These are phyloP conservation scores for Centrocercus urophasianus DNA, from an alignment of 2,113 vertebrate genomes.

Conservation along the genomic window DNA sequence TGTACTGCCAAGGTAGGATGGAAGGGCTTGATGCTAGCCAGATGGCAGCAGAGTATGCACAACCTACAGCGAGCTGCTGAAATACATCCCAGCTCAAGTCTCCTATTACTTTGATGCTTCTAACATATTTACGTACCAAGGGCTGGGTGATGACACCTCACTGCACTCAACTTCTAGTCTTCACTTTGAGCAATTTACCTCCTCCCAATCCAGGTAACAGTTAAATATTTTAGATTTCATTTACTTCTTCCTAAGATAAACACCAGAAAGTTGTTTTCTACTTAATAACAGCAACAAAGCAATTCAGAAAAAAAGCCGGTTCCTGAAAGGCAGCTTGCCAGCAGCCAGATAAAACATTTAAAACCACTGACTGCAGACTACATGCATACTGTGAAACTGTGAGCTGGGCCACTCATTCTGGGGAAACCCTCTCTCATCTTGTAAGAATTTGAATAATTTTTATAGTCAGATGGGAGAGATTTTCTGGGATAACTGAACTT, in stretches of 20 bases:
- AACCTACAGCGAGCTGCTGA: not conserved
- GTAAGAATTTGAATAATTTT: not conserved
- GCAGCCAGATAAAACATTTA: not conserved
- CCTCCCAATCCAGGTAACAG: not conserved
- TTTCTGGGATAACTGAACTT: not conserved
- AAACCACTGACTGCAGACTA: not conserved
- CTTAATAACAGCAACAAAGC: too few relatives aligned
- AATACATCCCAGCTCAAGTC: fast-evolving
- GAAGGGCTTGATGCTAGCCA: not conserved
- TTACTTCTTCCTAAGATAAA: not conserved
- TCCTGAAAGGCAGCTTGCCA: not conserved
- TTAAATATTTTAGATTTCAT: not conserved
- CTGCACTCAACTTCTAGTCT: not conserved
- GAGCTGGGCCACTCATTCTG: not conserved
- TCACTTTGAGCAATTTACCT: not conserved
- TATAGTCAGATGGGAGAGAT: not conserved
- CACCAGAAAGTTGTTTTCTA: not conserved
- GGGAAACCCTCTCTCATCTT: not conserved
- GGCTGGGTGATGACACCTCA: not conserved
- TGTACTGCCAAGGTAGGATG: not conserved
- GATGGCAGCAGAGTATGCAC: conserved; percentile 55
- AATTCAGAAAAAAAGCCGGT: not conserved
- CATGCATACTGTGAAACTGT: fast-evolving
- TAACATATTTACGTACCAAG: not conserved
- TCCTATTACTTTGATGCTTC: not conserved